Conservation (phyloP, 2,888 invertebrate species). For the Criorhina ranunculi region DNA sequence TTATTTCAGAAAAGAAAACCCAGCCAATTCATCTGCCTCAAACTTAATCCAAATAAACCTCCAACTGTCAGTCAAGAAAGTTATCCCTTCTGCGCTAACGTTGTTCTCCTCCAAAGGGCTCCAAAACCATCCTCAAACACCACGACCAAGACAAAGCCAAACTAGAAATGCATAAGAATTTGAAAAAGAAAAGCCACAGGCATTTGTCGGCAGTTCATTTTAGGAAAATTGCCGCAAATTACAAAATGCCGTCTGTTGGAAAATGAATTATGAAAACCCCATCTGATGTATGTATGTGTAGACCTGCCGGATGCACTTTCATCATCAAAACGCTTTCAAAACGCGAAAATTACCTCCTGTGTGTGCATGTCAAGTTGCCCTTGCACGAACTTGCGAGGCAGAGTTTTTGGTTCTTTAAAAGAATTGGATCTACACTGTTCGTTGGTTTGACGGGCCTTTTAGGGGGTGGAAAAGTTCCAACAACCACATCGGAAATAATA, state of each 20-base stretch:
- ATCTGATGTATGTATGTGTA: conserved; percentile 52
- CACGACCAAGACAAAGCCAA: conserved; percentile 14
- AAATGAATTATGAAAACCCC: conserved; percentile 74
- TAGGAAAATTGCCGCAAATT: conserved; percentile 73
- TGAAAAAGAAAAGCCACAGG: conserved; percentile 7
- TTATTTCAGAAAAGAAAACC: neutral
- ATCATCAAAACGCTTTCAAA: conserved; percentile 76
- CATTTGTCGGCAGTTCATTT: conserved; percentile 66
- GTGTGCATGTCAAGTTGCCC: conserved; percentile 76
- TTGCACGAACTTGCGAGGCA: conserved; percentile 65
- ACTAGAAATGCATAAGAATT: neutral
- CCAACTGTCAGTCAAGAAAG: conserved; percentile 58
- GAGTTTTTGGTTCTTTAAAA: conserved; percentile 37
- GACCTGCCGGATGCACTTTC: conserved; percentile 75
- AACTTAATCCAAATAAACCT: conserved; percentile 55
- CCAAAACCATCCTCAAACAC: neutral
- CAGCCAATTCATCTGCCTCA: conserved; percentile 16
- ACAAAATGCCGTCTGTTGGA: conserved; percentile 69
- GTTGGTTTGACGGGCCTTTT: conserved; percentile 12
- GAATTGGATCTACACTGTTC: conserved; percentile 53
- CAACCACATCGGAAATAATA: conserved; percentile 77
- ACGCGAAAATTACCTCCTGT: conserved; percentile 76
- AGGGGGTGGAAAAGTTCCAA: conserved; percentile 53
- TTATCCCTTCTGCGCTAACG: conserved; percentile 26
- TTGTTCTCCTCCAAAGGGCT: neutral